phyloP scores from a whole-genome alignment of 2,113 vertebrate species.

The Calyptommatus sinebrachiatus region DNA sequence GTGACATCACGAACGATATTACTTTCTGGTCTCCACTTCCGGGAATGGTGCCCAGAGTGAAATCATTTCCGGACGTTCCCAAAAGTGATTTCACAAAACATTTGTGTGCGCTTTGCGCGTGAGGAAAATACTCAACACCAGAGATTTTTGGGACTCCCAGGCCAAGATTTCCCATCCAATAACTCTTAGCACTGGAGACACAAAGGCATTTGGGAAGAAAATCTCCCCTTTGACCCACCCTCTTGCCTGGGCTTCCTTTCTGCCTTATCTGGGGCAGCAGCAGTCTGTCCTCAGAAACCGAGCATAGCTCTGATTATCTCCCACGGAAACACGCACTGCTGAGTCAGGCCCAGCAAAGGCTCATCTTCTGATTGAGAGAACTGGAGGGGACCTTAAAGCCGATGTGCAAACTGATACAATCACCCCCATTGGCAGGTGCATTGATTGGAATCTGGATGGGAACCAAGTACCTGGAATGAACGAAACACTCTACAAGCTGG shows the following conservation, averaged over 20 bases:
- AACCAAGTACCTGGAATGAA: conserved; percentile 26
- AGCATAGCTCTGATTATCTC: conserved; percentile 26
- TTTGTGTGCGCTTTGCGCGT: no score
- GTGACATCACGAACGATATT: no score
- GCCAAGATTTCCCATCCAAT: no score
- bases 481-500: not conserved
- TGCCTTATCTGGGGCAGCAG: conserved; percentile 22
- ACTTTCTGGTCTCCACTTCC: no score
- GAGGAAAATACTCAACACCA: no score
- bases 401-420: conserved; percentile 17
- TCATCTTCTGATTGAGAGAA: conserved; percentile 15
- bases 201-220: not conserved
- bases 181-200: not conserved
- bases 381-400: conserved; percentile 16
- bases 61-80: no score
- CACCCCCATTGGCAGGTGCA: conserved; percentile 21
- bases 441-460: not conserved
- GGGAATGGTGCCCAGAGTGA: no score
- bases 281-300: conserved; percentile 16
- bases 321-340: conserved; percentile 24
- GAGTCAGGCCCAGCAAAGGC: conserved; percentile 19
- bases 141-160: no score
- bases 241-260: not conserved
- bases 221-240: conserved; percentile 2
- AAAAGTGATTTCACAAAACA: no score